Evolutionary conservation across 2,113 vertebrate species (phyloP), one percentile per base, ranked within the genome.

Genomic region (Cinclus mexicanus): DNA sequence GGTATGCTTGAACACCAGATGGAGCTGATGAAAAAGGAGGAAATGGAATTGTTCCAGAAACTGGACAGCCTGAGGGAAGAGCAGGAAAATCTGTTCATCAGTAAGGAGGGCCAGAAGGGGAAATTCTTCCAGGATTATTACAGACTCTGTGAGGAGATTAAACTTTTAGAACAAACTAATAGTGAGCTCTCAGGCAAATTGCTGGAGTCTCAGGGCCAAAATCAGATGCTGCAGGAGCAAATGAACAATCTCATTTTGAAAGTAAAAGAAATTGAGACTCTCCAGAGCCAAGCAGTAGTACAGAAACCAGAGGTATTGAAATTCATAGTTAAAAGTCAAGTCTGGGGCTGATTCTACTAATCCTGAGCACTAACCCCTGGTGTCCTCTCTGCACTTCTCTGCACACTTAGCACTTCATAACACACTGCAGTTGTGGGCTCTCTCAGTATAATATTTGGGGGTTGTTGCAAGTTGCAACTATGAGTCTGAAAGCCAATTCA

Each of bases 251-350:
- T 98, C 89, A 76, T 91, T 84, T 97, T 98, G 96, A 98, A 98
- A 97, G 92, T 99, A 96, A 98, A 97, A 83, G 98, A 98, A 97
- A 98, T 97, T 90, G 97, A 99, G 97, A 97, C 94, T 85, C 98
- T 99, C 87, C 99, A 98, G 91, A 98, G 98, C 92, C 97, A 98
- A 95, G 98, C 98, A 88, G 97, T 99, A 98, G 98, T 97, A 82
- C 97, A 99, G 96, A 98, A 98, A 96, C 96, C 96, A 84, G 98
- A 98, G 98, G 98, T 98, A 98, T 98, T 97, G 78, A 83, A 96
- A 76, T 76, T 56, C 12, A 2, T 24, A 77, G 79, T 68, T 97
- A 92, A 96, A 70, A 69, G 63, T 74, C 64, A 9, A 94, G 61
- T 95, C 60, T 17, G 39, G 69, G 56, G 56, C 84, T 87, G 29